Conservation (phyloP, 2,113 vertebrate genomes). For the Cheilinus undulatus region DNA sequence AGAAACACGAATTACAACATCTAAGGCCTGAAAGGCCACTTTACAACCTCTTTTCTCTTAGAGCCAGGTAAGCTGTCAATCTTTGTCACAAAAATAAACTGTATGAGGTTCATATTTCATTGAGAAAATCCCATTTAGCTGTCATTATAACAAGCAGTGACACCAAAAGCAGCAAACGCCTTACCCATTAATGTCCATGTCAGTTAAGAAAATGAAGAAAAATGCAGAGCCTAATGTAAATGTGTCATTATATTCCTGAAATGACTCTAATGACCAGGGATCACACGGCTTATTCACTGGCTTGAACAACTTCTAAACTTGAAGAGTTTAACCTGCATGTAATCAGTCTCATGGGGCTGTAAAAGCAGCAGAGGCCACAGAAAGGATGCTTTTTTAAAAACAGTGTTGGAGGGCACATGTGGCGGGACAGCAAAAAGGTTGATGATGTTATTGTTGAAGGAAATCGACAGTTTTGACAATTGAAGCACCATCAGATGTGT, state of each 20-base stretch:
- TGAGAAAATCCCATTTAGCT: slow-evolving; percentile 17
- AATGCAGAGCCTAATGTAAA: slow-evolving; percentile 26
- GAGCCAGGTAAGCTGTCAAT: slow-evolving; percentile 28
- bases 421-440: slow-evolving; percentile 20
- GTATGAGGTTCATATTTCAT: slow-evolving; percentile 37
- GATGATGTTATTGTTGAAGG: slow-evolving; percentile 60
- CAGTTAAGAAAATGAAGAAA: slow-evolving; percentile 41
- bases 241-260: slow-evolving; percentile 29
- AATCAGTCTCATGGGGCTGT: slow-evolving; percentile 38
- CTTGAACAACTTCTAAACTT: slow-evolving; percentile 46
- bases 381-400: slow-evolving; percentile 5
- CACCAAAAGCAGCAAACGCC: slow-evolving; percentile 21
- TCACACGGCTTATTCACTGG: slow-evolving; percentile 30
- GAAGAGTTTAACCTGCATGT: slow-evolving; percentile 58
- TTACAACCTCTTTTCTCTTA: slow-evolving; percentile 4
- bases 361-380: slow-evolving; percentile 5
- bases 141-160: slow-evolving; percentile 50
- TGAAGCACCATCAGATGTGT: slow-evolving; percentile 64
- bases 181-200: slow-evolving; percentile 22
- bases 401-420: slow-evolving; percentile 43
- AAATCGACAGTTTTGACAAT: slow-evolving; percentile 57
- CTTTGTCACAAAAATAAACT: slow-evolving; percentile 13
- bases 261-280: slow-evolving; percentile 46
- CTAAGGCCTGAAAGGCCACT: slow-evolving; percentile 14
- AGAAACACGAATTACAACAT: slow-evolving; percentile 23